These are phyloP conservation scores for Ericerus pela DNA, from an alignment of 1,140 invertebrate genomes.

Conservation along the genomic window DNA sequence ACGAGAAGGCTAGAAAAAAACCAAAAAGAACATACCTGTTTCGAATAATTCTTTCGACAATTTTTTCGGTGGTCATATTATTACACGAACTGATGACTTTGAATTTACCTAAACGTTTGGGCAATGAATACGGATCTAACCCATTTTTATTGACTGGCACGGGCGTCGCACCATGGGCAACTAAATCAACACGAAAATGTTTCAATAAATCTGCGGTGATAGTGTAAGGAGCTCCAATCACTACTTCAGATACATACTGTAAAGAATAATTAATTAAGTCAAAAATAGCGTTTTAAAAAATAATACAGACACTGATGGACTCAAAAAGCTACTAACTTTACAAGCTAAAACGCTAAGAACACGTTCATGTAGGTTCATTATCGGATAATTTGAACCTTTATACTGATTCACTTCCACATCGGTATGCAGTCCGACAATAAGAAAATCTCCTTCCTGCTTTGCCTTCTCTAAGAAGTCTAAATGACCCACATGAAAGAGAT, in stretches of 20 bases:
- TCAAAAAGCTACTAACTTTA: conserved; percentile 67
- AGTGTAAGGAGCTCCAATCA: conserved; percentile 93
- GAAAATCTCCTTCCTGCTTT: conserved; percentile 73
- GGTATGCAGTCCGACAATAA: conserved; percentile 95
- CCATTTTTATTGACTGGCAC: conserved; percentile 62
- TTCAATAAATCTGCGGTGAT: conserved; percentile 88
- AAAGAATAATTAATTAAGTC: conserved; percentile 23
- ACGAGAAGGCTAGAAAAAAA: no score
- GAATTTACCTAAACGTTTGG: conserved; percentile 64
- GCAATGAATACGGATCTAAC: conserved; percentile 72
- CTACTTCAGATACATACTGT: conserved; percentile 95
- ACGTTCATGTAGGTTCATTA: conserved; percentile 98
- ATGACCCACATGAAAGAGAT: conserved; percentile 97
- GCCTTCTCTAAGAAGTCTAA: conserved; percentile 90
- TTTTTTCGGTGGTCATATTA: conserved; percentile 88
- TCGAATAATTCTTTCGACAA: conserved; percentile 88
- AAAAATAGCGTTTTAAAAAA: conserved; percentile 18
- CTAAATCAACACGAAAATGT: conserved; percentile 86
- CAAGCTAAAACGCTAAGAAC: conserved; percentile 92
- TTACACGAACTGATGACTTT: conserved; percentile 64
- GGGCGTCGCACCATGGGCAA: conserved; percentile 78
- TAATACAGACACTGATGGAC: no score
- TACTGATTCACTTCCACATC: conserved; percentile 86
- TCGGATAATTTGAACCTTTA: conserved; percentile 93
- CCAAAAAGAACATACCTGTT: conserved; percentile 70